Percentiles rank a stretch among this genome's conserved stretches.
phyloP scores from a whole-genome alignment of 2,888 invertebrate genomes.

The Eupithecia tripunctaria region DNA sequence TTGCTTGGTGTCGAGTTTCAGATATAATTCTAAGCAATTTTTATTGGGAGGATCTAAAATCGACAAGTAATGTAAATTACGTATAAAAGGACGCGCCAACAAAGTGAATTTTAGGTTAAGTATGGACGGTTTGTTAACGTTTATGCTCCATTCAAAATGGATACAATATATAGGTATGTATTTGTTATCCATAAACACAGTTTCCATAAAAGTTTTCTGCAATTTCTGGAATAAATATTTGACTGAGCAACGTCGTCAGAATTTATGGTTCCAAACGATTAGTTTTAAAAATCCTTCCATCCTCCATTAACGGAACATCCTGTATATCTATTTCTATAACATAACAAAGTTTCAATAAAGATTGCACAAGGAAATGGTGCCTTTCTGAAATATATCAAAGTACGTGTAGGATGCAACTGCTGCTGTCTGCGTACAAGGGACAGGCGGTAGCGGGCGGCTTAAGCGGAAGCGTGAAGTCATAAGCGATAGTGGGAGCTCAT shows the following conservation, averaged over 20 bases:
- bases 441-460: background rate
- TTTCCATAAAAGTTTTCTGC: background rate
- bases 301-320: background rate
- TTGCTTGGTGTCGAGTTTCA: too few species aligned
- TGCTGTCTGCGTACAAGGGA: slow-evolving; percentile 15
- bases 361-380: slow-evolving; percentile 6
- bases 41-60: too few species aligned
- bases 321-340: background rate
- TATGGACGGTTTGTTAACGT: too few species aligned
- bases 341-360: background rate
- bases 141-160: too few species aligned
- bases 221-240: background rate
- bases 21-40: too few species aligned
- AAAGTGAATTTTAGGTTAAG: too few species aligned
- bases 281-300: background rate
- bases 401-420: slow-evolving; percentile 40
- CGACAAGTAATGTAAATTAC: too few species aligned
- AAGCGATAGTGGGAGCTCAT: too few species aligned
- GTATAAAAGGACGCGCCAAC: too few species aligned
- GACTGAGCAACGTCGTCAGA: background rate
- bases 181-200: too few species aligned
- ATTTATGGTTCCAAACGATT: background rate
- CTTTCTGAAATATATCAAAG: slow-evolving; percentile 36
- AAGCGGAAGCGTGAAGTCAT: slow-evolving; percentile 8
- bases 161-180: too few species aligned